Conservation (phyloP, 2,888 invertebrate genomes). For the Noctua fimbriata region DNA sequence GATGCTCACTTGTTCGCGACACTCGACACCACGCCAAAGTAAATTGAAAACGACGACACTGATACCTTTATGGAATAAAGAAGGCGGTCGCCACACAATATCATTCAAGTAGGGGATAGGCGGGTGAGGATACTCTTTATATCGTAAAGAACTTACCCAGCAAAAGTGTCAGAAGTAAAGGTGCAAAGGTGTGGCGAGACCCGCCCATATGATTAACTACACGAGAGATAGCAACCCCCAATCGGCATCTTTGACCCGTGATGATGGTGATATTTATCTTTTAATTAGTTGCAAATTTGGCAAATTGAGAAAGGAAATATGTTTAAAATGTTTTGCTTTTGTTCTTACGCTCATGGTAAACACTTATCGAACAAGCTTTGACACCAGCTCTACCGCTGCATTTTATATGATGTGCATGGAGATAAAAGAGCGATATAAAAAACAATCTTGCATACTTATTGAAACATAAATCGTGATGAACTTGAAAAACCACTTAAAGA, state of each 20-base stretch:
- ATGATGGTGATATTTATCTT: slow-evolving; percentile 61
- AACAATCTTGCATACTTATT: slow-evolving; percentile 82
- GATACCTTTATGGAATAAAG: slow-evolving; percentile 77
- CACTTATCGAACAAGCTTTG: slow-evolving; percentile 65
- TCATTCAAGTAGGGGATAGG: slow-evolving; percentile 63
- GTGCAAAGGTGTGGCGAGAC: slow-evolving; percentile 69
- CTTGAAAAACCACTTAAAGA: slow-evolving; percentile 86
- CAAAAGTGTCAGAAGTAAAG: slow-evolving; percentile 68
- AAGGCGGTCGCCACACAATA: slow-evolving; percentile 66
- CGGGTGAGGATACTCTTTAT: slow-evolving; percentile 65
- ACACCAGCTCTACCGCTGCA: slow-evolving; percentile 70
- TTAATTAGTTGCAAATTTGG: slow-evolving; percentile 56
- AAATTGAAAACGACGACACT: slow-evolving; percentile 79
- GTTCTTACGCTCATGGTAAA: slow-evolving; percentile 42
- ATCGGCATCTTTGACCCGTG: slow-evolving; percentile 65
- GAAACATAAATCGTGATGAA: slow-evolving; percentile 85
- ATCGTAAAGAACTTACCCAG: slow-evolving; percentile 48
- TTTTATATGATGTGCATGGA: slow-evolving; percentile 76
- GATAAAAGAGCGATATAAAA: slow-evolving; percentile 78
- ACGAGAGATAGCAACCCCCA: slow-evolving; percentile 67
- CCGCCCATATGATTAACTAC: slow-evolving; percentile 71
- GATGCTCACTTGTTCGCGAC: slow-evolving; percentile 80
- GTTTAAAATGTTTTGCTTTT: slow-evolving; percentile 25
- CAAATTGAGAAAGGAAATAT: slow-evolving; percentile 36
- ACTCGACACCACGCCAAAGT: slow-evolving; percentile 77